Conservation (phyloP, 2,888 invertebrate species). For the Drosophila phalerata region DNA sequence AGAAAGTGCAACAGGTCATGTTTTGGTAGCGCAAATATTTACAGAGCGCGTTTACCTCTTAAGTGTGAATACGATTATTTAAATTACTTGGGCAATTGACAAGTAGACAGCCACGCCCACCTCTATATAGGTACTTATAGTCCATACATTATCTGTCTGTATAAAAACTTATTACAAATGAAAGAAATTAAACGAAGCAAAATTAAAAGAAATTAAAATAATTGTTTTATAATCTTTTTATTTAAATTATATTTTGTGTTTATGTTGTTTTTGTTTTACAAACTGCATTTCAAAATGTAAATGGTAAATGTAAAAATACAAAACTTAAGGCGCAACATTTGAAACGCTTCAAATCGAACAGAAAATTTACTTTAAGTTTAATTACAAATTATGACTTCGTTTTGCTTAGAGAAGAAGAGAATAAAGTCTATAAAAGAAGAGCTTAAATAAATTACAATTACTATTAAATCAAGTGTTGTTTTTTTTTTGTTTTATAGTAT, state of each 20-base stretch:
- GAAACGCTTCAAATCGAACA: slow-evolving; percentile 57
- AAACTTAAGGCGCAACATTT: slow-evolving; percentile 67
- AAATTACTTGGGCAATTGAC: slow-evolving; percentile 66
- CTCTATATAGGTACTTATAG: slow-evolving; percentile 18
- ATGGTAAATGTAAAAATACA: slow-evolving; percentile 63
- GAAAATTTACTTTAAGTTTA: slow-evolving; percentile 70
- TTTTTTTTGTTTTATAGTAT: slow-evolving; percentile 1
- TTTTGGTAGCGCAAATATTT: slow-evolving; percentile 69
- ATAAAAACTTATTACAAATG: slow-evolving; percentile 15
- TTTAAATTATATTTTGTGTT: slow-evolving; percentile 76
- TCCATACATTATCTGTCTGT: slow-evolving; percentile 13
- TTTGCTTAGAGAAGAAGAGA: slow-evolving; percentile 71
- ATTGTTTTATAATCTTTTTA: slow-evolving; percentile 69
- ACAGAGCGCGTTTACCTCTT: slow-evolving; percentile 70
- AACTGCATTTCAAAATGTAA: slow-evolving; percentile 59
- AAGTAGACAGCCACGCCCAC: slow-evolving; percentile 54
- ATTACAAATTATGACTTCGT: slow-evolving; percentile 82
- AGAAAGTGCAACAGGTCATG: slow-evolving; percentile 78
- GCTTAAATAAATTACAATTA: slow-evolving; percentile 50
- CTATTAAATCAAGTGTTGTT: slow-evolving; percentile 29
- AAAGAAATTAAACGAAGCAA: slow-evolving; percentile 45
- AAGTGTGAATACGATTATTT: slow-evolving; percentile 15
- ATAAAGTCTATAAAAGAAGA: slow-evolving; percentile 59
- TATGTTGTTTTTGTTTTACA: slow-evolving; percentile 76
- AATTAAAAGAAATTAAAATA: slow-evolving; percentile 18